Base-by-base conservation (phyloP, 2,888 invertebrate genomes). In the Philonicus albiceps region DNA sequence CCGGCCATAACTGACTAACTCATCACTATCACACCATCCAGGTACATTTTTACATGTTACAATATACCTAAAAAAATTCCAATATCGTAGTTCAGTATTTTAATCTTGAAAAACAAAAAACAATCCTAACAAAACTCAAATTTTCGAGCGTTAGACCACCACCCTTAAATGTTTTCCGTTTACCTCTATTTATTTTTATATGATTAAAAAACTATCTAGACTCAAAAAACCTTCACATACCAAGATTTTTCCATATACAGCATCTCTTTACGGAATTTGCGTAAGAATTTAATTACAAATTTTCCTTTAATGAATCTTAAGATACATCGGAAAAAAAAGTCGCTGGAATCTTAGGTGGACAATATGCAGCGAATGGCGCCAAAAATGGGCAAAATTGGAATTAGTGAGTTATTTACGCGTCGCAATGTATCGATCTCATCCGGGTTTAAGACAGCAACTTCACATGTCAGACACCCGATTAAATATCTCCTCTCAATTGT, bases 331-430 rank as follows among this genome's bases (percentile, higher is more conserved):
- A 53, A 30, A 64, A 81, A 81, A 34, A n/a, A n/a, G n/a, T 16
- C 49, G 11, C 1, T 4, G 31, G 49, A 53, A 55, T 81, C 19
- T 30, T 31, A 16, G 3, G n/a, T 13, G n/a, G 31, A 55, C 64
- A 55, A 81, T 64, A 37, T 11, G 27, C 64, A 3, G 64, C 13
- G 81, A 43, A 13, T 55, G 55, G 55, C 19, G 5, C 81, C 81
- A 81, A 34, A 81, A 81, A 81, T 81, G 81, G 81, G 27, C 84
- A 84, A 84, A 84, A 84, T 73, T 84, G 84, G 84, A 84, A 43
- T 40, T 73, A 73, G 43, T 40, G 73, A 84, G 43, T 72, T 73
- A 84, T 84, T 84, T 84, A 43, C 84, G 31, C 11, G 53, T 30
- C 43, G 27, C 31, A 3, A 6, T 19, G 5, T 49, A n/a, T 19